Conservation (phyloP, 2,113 vertebrate species). For the Ranitomeya variabilis region DNA sequence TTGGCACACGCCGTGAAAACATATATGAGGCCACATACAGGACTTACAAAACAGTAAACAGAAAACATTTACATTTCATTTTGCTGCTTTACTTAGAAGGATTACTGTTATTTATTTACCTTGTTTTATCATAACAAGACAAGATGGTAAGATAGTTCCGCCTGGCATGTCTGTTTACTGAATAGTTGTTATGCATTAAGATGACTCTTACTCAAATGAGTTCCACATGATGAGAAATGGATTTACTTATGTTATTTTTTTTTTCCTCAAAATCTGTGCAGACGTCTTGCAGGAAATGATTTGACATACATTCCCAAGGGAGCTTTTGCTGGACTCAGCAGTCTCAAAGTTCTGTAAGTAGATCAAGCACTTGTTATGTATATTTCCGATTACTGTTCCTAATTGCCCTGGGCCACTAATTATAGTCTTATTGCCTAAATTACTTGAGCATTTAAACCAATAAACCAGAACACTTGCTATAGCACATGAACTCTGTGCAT, state of each 20-base stretch:
- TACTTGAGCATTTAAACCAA: slow-evolving; percentile 5
- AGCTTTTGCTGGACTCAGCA: slow-evolving; percentile 87
- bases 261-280: slow-evolving; percentile 71
- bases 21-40: background rate
- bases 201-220: slow-evolving; percentile 63
- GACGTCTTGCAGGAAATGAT: slow-evolving; percentile 91
- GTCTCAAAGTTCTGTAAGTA: slow-evolving; percentile 95
- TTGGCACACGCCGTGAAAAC: background rate
- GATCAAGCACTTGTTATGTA: slow-evolving; percentile 62
- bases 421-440: slow-evolving; percentile 48
- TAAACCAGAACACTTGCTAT: background rate
- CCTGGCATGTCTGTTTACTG: slow-evolving; percentile 63
- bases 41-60: background rate
- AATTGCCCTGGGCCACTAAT: slow-evolving; percentile 66
- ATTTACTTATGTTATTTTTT: slow-evolving; percentile 63
- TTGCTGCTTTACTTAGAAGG: background rate
- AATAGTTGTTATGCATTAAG: slow-evolving; percentile 61
- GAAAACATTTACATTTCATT: slow-evolving; percentile 30
- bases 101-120: slow-evolving; percentile 2
- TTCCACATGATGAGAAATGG: slow-evolving; percentile 70
- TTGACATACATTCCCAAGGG: slow-evolving; percentile 87
- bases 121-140: slow-evolving; percentile 53
- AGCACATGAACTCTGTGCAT: background rate
- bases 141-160: slow-evolving; percentile 62
- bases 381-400: slow-evolving; percentile 64